Conservation (phyloP, 2,888 invertebrate genomes). For the Campoplex capitator region DNA sequence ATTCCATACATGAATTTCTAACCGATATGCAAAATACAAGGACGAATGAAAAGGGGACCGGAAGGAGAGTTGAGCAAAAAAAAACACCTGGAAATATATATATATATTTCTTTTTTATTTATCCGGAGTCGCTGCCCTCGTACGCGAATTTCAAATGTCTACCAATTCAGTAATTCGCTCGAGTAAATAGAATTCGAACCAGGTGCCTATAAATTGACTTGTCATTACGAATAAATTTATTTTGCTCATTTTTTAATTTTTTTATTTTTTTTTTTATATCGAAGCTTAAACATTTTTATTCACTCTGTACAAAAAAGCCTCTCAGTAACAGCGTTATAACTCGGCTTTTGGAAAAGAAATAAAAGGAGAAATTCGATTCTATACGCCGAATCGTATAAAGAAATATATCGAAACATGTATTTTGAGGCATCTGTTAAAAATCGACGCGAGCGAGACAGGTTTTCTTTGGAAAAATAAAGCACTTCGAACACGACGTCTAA, state of each 20-base stretch:
- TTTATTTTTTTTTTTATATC: not conserved
- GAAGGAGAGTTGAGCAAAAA: slow-evolving; percentile 12
- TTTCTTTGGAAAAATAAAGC: not conserved
- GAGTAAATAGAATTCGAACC: slow-evolving; percentile 29
- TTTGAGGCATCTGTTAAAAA: not conserved
- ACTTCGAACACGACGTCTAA: not conserved
- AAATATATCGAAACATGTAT: not conserved
- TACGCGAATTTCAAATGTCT: slow-evolving; percentile 44
- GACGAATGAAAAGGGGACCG: slow-evolving; percentile 33
- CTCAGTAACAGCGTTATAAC: not conserved
- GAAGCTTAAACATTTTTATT: not conserved
- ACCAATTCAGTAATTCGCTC: slow-evolving; percentile 21
- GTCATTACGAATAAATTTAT: slow-evolving; percentile 6
- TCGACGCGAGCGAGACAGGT: not conserved
- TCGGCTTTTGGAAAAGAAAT: not conserved
- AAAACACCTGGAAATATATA: not conserved
- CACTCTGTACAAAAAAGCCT: not conserved
- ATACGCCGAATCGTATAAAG: not conserved
- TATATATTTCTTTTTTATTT: not conserved
- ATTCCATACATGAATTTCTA: slow-evolving; percentile 67
- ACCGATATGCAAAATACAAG: slow-evolving; percentile 63
- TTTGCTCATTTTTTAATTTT: not conserved
- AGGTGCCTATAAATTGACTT: slow-evolving; percentile 24
- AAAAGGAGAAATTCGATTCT: slow-evolving; percentile 6
- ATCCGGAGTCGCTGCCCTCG: not conserved